Conservation (phyloP, 2,888 invertebrate genomes). For the Tridacna gigas region DNA sequence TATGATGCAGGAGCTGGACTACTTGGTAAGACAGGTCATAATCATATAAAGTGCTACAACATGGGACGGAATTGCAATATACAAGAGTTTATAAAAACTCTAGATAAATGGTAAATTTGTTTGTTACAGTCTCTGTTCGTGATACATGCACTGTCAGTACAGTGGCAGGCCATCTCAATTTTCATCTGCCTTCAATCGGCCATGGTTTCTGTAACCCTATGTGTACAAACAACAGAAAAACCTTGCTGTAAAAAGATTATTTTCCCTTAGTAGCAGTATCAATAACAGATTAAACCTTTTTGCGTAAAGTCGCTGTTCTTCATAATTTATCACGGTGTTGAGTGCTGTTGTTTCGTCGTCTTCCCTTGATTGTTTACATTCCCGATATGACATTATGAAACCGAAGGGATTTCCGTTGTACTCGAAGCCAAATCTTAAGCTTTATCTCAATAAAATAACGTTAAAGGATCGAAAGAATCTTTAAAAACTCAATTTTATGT, state of each 20-base stretch:
- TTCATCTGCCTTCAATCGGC: neutral
- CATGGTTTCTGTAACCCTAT: neutral
- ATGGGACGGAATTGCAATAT: too few species aligned
- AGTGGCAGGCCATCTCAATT: neutral
- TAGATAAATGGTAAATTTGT: too few species aligned
- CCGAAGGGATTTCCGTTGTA: neutral
- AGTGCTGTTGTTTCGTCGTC: neutral
- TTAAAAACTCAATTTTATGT: too few species aligned
- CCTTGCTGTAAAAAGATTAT: neutral
- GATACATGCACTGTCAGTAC: neutral
- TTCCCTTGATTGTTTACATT: constrained; percentile 24
- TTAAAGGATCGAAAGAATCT: too few species aligned
- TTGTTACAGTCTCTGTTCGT: too few species aligned
- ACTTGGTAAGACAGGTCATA: too few species aligned
- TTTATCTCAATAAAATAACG: too few species aligned
- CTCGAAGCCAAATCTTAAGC: too few species aligned
- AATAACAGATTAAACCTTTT: neutral
- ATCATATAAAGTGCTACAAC: too few species aligned
- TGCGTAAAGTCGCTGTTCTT: constrained; percentile 17
- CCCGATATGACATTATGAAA: constrained; percentile 16
- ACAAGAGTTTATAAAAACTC: too few species aligned
- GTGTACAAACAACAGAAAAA: too few species aligned
- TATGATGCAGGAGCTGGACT: too few species aligned
- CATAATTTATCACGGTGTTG: neutral
- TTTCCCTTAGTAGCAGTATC: neutral